Evolutionary conservation across 2,113 vertebrate genomes (phyloP).

Genomic region (Platanista minor): DNA sequence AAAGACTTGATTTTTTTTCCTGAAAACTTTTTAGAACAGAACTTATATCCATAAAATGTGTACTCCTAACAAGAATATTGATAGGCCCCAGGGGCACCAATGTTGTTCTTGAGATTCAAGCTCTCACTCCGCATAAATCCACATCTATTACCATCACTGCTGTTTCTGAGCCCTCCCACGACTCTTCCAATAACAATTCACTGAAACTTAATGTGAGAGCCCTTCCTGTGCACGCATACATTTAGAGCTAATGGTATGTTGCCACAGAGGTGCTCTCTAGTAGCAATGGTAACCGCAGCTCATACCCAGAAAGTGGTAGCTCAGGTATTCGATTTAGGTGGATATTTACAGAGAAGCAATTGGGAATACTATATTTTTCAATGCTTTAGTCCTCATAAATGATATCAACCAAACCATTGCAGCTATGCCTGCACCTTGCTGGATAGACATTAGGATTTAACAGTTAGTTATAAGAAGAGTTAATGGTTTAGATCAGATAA

Average conservation of each 20-base stretch:
- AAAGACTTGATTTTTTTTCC: conserved; percentile 35
- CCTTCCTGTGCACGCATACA: background rate
- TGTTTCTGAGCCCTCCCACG: background rate
- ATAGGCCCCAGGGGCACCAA: background rate
- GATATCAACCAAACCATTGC: background rate
- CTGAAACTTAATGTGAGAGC: background rate
- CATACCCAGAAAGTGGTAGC: background rate
- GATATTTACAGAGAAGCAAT: conserved; percentile 22
- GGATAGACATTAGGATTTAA: background rate
- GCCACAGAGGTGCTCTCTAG: background rate
- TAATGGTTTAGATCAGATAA: conserved; percentile 37
- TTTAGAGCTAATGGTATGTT: background rate
- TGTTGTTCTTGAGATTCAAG: background rate
- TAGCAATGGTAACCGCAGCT: background rate
- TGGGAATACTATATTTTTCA: conserved; percentile 1
- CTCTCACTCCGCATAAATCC: background rate
- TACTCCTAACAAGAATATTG: background rate
- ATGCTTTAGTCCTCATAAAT: background rate
- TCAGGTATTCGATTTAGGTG: background rate
- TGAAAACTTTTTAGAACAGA: conserved; percentile 30
- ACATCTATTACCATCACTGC: background rate
- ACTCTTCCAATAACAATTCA: background rate
- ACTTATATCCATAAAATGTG: conserved; percentile 2
- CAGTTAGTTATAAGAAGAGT: background rate
- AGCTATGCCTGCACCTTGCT: background rate